Percentiles rank a stretch among this genome's conserved stretches.
These are phyloP conservation scores for Caenorhabditis auriculariae DNA, from an alignment of 2,888 invertebrate species.

Conservation along the genomic window DNA sequence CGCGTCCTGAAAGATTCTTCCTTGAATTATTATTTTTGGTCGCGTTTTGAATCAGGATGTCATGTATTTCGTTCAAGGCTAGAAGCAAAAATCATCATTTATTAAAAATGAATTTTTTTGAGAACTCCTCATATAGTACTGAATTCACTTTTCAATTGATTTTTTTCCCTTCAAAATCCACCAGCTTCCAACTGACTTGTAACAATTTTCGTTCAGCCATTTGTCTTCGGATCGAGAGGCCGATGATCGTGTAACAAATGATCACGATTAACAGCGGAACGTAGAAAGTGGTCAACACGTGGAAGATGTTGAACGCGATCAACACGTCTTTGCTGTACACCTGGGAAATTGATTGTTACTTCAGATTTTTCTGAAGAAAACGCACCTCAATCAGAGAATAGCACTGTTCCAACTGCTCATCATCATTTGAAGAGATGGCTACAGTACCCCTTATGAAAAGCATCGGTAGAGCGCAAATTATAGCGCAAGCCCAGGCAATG, in stretches of 20 bases:
- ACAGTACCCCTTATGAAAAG: constrained; percentile 32
- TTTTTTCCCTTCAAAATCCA: no score
- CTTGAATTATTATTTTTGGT: no score
- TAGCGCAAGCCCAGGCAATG: constrained; percentile 44
- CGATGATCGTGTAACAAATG: constrained; percentile 49
- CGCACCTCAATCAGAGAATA: constrained; percentile 40
- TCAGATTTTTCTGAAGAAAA: background rate
- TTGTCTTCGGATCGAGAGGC: constrained; percentile 38
- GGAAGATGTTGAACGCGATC: constrained; percentile 48
- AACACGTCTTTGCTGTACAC: constrained; percentile 30
- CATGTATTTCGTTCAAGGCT: no score
- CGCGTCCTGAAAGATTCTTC: constrained; percentile 32
- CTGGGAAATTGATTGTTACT: constrained; percentile 7
- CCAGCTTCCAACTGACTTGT: constrained; percentile 17
- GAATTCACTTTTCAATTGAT: no score
- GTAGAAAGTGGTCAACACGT: constrained; percentile 55
- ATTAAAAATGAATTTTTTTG: no score
- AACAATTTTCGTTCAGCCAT: constrained; percentile 39
- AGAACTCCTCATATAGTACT: no score
- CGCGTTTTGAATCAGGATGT: no score
- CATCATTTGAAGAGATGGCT: constrained; percentile 19
- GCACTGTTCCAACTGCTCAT: constrained; percentile 39
- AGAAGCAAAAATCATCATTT: no score
- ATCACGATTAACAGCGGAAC: constrained; percentile 50
- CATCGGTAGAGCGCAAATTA: constrained; percentile 52